phyloP scores from a whole-genome alignment of 2,888 invertebrate genomes.

The Athalia cordata region DNA sequence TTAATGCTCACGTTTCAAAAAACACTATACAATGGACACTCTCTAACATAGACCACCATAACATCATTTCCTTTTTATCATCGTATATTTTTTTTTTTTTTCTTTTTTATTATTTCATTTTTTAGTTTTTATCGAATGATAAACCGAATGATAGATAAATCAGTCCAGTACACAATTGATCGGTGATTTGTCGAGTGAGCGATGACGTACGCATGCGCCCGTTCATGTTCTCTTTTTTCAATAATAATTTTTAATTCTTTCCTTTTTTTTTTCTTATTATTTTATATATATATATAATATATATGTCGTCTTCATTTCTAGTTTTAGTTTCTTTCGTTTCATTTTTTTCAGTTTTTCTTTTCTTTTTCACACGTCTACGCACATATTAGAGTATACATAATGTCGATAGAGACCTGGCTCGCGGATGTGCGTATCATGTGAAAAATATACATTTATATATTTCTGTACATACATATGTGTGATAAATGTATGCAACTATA shows the following conservation, averaged over 20 bases:
- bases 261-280: no score
- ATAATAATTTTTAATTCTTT: no score
- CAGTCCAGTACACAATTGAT: constrained; percentile 54
- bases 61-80: constrained; percentile 63
- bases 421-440: no score
- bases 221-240: constrained; percentile 1
- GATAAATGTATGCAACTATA: no score
- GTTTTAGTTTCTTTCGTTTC: not conserved
- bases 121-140: constrained; percentile 55
- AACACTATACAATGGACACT: constrained; percentile 73
- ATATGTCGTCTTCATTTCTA: not conserved
- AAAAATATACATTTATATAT: no score
- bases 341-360: not conserved
- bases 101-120: no score
- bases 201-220: constrained; percentile 59
- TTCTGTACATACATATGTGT: no score
- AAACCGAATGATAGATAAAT: constrained; percentile 60
- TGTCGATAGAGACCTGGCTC: no score
- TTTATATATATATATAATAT: constrained; percentile 20
- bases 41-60: constrained; percentile 72
- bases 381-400: not conserved
- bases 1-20: constrained; percentile 73
- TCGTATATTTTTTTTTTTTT: constrained; percentile 49
- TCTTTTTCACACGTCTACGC: not conserved
- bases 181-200: constrained; percentile 55